These are phyloP conservation scores for Papilio polyxenes DNA, from an alignment of 1,140 invertebrate species.

Conservation along the genomic window DNA sequence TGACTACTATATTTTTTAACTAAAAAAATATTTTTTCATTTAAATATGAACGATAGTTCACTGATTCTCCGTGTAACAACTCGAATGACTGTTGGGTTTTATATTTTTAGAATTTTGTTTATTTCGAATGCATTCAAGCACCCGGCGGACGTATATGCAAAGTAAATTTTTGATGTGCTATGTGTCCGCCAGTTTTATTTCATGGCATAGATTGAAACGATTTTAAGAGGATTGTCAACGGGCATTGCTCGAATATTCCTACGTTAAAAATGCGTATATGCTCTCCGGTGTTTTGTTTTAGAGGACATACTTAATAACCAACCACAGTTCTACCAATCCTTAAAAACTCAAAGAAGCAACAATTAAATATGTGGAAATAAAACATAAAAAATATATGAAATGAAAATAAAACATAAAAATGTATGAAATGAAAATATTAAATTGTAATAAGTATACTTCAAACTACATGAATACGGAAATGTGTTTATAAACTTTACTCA, in stretches of 20 bases:
- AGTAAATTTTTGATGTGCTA: conserved; percentile 18
- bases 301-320: not conserved
- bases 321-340: not conserved
- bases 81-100: not conserved
- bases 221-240: conserved; percentile 25
- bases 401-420: not conserved
- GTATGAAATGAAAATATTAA: not conserved
- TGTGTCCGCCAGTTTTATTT: conserved; percentile 1
- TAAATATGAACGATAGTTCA: not conserved
- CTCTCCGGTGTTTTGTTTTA: not conserved
- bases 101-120: conserved; percentile 13
- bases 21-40: not conserved
- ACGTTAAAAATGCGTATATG: not conserved
- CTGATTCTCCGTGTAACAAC: not conserved
- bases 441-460: not conserved
- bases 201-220: conserved; percentile 24
- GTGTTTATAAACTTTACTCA: not conserved
- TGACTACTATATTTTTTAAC: no score
- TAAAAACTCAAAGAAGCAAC: not conserved
- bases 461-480: not conserved
- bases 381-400: not conserved
- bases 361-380: not conserved
- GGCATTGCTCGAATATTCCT: not conserved
- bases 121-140: conserved; percentile 14
- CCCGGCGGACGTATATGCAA: conserved; percentile 1